phyloP scores from a whole-genome alignment of 2,113 vertebrate genomes.

The Mormyrus iriodes region DNA sequence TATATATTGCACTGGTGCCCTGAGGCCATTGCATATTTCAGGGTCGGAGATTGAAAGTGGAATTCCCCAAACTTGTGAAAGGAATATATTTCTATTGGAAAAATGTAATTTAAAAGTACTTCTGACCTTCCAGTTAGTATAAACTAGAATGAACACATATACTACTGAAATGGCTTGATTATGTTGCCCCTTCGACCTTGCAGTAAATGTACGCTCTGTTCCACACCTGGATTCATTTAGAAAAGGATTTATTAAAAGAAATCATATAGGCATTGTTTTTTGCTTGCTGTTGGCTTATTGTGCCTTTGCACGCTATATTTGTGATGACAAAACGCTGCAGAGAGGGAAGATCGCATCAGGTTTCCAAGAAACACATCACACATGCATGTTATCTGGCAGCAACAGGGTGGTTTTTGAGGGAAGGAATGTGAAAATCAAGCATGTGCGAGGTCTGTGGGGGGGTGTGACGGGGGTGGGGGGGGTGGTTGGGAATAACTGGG shows the following conservation, averaged over 20 bases:
- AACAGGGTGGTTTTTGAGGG: background rate
- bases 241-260: background rate
- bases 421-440: background rate
- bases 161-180: background rate
- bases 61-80: constrained; percentile 1
- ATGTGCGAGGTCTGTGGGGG: background rate
- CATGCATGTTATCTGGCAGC: background rate
- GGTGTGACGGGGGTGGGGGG: too few relatives aligned
- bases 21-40: background rate
- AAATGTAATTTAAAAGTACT: constrained; percentile 7
- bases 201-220: background rate
- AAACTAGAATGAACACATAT: background rate
- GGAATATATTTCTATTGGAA: background rate
- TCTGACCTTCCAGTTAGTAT: background rate
- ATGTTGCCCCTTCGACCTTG: background rate
- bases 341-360: background rate
- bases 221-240: background rate
- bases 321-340: background rate
- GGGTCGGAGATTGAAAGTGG: background rate
- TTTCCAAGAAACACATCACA: background rate
- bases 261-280: background rate
- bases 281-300: background rate
- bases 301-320: background rate
- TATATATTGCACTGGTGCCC: background rate
- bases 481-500: background rate